A percentile compares a stretch with the other conserved stretches of the same genome.
These are phyloP conservation scores for Macrophya annulata DNA, from an alignment of 2,888 invertebrate species.

Conservation along the genomic window DNA sequence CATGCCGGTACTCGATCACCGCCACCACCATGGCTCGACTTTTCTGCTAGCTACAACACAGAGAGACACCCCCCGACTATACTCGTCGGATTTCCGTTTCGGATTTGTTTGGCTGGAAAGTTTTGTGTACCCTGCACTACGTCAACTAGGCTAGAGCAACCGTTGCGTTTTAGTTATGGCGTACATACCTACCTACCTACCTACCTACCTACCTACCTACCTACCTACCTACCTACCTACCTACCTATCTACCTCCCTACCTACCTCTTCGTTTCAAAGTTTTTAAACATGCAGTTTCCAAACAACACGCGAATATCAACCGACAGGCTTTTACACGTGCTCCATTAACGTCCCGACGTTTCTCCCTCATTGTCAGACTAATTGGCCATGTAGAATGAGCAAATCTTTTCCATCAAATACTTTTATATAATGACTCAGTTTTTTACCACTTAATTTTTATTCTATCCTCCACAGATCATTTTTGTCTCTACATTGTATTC, in stretches of 20 bases:
- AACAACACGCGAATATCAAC: slow-evolving; percentile 47
- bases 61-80: slow-evolving; percentile 49
- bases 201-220: slow-evolving; percentile 23
- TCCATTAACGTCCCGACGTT: slow-evolving; percentile 47
- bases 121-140: slow-evolving; percentile 64
- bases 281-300: slow-evolving; percentile 46
- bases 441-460: neutral
- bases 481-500: neutral
- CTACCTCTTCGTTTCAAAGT: slow-evolving; percentile 30
- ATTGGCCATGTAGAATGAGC: slow-evolving; percentile 18
- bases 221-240: slow-evolving; percentile 9
- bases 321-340: slow-evolving; percentile 41
- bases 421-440: neutral
- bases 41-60: slow-evolving; percentile 63
- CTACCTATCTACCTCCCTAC: slow-evolving; percentile 5
- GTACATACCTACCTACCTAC: slow-evolving; percentile 26
- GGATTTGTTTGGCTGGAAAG: slow-evolving; percentile 78
- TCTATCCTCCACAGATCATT: neutral
- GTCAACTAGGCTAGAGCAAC: slow-evolving; percentile 55
- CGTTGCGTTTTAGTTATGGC: slow-evolving; percentile 54
- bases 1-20: slow-evolving; percentile 51
- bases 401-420: slow-evolving; percentile 12
- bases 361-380: slow-evolving; percentile 14
- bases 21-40: slow-evolving; percentile 60
- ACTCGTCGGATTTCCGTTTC: slow-evolving; percentile 72